Evolutionary conservation across 2,888 invertebrate genomes (phyloP).

Genomic region (Leucania comma): DNA sequence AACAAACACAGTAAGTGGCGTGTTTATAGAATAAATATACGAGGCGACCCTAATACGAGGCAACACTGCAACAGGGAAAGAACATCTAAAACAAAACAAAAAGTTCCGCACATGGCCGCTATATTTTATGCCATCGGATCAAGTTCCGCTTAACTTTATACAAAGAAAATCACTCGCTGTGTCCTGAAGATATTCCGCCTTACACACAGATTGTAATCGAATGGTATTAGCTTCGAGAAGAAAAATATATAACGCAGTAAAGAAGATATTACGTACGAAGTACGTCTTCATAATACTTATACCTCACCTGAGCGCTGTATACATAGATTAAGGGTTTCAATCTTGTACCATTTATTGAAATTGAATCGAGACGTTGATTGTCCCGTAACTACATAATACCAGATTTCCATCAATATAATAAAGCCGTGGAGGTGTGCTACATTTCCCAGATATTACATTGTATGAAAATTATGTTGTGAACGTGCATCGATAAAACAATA

Average conservation of each 20-base stretch:
- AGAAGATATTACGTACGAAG: constrained; percentile 58
- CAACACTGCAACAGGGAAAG: constrained; percentile 52
- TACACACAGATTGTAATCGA: constrained; percentile 64
- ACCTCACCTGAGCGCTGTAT: constrained; percentile 60
- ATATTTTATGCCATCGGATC: constrained; percentile 67
- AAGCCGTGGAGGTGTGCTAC: constrained; percentile 28
- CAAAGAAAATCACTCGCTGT: constrained; percentile 65
- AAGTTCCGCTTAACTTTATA: constrained; percentile 66
- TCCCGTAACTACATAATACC: constrained; percentile 60
- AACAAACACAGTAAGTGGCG: constrained; percentile 39
- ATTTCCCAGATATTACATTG: constrained; percentile 38
- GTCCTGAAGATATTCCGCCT: constrained; percentile 59
- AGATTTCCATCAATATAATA: constrained; percentile 56
- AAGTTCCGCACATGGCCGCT: constrained; percentile 63
- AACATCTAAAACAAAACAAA: constrained; percentile 67
- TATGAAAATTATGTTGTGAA: constrained; percentile 32
- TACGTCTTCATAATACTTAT: constrained; percentile 53
- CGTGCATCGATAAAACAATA: constrained; percentile 42
- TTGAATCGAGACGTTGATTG: constrained; percentile 64
- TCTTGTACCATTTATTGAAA: constrained; percentile 67
- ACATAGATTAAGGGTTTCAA: constrained; percentile 66
- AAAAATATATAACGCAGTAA: constrained; percentile 61
- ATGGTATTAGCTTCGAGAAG: constrained; percentile 65
- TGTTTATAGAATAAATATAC: constrained; percentile 55
- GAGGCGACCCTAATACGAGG: constrained; percentile 48